These are phyloP conservation scores for Tapirus indicus DNA, from an alignment of 2,797 vertebrate genomes.

Conservation along the genomic window DNA sequence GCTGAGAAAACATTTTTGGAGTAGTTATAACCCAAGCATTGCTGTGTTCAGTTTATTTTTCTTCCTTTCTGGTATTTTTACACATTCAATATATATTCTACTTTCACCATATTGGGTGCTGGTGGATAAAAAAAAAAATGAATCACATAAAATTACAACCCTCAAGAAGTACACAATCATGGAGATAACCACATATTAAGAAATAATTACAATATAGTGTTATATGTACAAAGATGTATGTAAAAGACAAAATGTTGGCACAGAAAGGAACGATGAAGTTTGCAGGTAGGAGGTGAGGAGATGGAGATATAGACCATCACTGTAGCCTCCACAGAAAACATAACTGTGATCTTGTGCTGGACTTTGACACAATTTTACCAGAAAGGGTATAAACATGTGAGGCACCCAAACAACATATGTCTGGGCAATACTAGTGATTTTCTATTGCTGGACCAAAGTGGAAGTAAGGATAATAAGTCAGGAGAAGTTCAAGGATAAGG, in stretches of 20 bases:
- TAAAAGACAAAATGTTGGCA: neutral
- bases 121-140: neutral
- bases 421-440: neutral
- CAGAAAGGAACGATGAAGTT: neutral
- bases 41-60: neutral
- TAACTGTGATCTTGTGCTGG: neutral
- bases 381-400: neutral
- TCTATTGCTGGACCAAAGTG: neutral
- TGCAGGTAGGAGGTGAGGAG: neutral
- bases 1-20: constrained; percentile 13
- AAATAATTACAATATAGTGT: neutral
- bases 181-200: neutral
- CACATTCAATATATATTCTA: neutral
- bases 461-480: neutral
- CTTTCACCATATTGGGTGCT: neutral
- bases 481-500: neutral
- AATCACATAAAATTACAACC: neutral
- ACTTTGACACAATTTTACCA: neutral
- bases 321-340: neutral
- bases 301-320: neutral
- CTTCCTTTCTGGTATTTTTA: neutral
- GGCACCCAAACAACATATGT: neutral
- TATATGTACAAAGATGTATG: neutral
- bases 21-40: neutral
- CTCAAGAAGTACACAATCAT: neutral